Evolutionary conservation across 2,113 vertebrate genomes (phyloP).

Genomic region (Oncorhynchus clarkii): DNA sequence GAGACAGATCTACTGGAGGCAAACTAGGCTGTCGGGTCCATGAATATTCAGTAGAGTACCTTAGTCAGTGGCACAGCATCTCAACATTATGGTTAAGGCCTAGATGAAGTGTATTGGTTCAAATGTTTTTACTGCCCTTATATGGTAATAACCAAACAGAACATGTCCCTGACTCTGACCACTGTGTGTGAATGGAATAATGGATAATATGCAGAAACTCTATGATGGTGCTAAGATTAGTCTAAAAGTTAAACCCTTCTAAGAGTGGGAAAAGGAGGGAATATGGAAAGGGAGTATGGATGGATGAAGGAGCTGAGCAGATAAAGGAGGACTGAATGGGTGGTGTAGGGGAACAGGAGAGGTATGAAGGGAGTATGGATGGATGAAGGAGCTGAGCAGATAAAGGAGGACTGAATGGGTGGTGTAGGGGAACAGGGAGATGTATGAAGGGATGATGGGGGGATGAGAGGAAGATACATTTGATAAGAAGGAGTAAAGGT

Average conservation of each 20-base stretch:
- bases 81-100: too few species aligned
- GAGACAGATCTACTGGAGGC: conserved; percentile 54
- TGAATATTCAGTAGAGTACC: background rate
- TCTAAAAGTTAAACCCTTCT: too few species aligned
- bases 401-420: background rate
- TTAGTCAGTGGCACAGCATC: conserved; percentile 18
- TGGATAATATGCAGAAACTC: background rate
- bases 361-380: background rate
- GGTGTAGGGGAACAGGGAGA: background rate
- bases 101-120: background rate
- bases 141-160: conserved; percentile 21
- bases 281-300: background rate
- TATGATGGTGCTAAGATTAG: background rate
- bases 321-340: background rate
- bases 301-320: background rate
- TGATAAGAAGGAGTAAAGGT: too few species aligned
- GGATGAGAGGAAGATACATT: too few species aligned
- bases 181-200: too few species aligned
- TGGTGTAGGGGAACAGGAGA: background rate
- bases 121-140: background rate
- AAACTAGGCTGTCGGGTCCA: background rate
- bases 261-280: background rate
- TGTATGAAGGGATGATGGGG: too few species aligned
- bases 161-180: too few species aligned
- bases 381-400: background rate